phyloP scores from a whole-genome alignment of 2,797 vertebrate species.

The Sebastes dallii region DNA sequence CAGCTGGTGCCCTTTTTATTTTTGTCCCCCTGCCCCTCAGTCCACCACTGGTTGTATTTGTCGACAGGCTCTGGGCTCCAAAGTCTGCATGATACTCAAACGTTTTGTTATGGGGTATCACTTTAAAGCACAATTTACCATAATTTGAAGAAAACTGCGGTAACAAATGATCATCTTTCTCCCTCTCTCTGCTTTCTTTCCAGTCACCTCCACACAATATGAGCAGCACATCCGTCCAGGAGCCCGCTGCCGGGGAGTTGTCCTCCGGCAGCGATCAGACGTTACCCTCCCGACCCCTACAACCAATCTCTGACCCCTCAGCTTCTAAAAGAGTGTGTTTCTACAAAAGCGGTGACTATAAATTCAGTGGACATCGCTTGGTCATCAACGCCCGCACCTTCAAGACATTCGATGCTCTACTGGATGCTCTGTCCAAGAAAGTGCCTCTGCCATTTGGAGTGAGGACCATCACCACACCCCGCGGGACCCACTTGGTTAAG shows the following conservation, averaged over 20 bases:
- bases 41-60: too few relatives aligned
- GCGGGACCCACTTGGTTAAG: slow-evolving; percentile 85
- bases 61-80: neutral
- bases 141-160: neutral
- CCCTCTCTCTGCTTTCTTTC: slow-evolving; percentile 16
- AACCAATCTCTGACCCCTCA: slow-evolving; percentile 77
- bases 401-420: slow-evolving; percentile 93
- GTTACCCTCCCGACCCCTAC: slow-evolving; percentile 61
- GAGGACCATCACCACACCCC: slow-evolving; percentile 93
- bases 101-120: neutral
- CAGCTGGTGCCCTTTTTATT: too few relatives aligned
- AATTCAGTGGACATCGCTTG: slow-evolving; percentile 91
- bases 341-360: slow-evolving; percentile 95
- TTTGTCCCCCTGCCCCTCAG: too few relatives aligned
- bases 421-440: slow-evolving; percentile 92
- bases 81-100: neutral
- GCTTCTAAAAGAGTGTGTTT: slow-evolving; percentile 91
- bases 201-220: slow-evolving; percentile 71
- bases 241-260: slow-evolving; percentile 70
- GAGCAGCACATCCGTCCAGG: slow-evolving; percentile 84
- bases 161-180: neutral
- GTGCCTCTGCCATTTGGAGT: slow-evolving; percentile 96
- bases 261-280: slow-evolving; percentile 82
- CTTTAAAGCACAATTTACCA: neutral
- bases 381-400: slow-evolving; percentile 91